phyloP scores from a whole-genome alignment of 2,888 invertebrate genomes.

The Drosophila limbata region DNA sequence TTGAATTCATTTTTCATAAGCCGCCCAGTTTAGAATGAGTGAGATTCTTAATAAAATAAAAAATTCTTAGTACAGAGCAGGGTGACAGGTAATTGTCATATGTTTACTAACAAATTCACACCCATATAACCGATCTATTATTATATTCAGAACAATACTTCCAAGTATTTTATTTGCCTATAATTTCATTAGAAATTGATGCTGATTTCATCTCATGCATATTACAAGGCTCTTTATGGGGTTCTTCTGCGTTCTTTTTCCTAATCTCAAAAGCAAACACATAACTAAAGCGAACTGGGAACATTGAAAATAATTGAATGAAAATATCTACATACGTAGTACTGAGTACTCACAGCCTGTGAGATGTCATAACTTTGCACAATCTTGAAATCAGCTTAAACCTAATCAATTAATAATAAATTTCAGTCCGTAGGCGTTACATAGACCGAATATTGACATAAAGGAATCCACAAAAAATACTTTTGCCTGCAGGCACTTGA shows the following conservation, averaged over 20 bases:
- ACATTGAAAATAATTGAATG: no score
- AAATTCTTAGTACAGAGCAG: neutral
- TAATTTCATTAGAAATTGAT: neutral
- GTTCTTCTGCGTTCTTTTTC: neutral
- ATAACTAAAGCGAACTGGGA: constrained; percentile 7
- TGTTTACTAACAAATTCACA: neutral
- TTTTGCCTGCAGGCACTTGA: constrained; percentile 43
- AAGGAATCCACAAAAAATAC: constrained; percentile 10
- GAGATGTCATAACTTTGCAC: constrained; percentile 36
- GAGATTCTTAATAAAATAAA: neutral
- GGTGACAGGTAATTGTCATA: no score
- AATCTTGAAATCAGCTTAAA: constrained; percentile 67
- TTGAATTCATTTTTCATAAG: neutral
- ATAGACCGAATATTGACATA: constrained; percentile 32
- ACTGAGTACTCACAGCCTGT: constrained; percentile 5
- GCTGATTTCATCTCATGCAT: neutral
- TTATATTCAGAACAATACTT: neutral
- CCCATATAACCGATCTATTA: neutral
- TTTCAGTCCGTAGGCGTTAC: constrained; percentile 58
- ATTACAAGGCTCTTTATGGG: neutral
- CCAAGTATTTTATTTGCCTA: neutral
- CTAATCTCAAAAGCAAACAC: constrained; percentile 2
- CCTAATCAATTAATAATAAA: constrained; percentile 80
- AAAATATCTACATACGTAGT: neutral
- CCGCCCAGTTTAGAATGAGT: constrained; percentile 5